These are phyloP conservation scores for Sebastes miniatus DNA, from an alignment of 2,797 vertebrate species.

Conservation along the genomic window DNA sequence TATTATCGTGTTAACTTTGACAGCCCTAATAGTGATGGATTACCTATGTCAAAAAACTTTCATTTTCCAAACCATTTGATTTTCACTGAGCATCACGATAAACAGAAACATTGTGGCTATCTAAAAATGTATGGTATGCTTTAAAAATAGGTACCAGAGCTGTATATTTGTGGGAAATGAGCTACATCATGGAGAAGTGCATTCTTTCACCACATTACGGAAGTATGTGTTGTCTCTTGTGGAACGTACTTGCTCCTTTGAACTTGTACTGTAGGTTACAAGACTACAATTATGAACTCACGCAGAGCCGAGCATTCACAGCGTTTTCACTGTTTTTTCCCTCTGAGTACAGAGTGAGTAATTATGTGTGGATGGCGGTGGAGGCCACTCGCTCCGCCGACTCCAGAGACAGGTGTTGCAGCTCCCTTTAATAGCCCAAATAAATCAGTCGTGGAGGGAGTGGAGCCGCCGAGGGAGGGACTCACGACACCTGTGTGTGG, in stretches of 20 bases:
- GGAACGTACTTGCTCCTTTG: neutral
- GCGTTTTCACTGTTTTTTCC: constrained; percentile 1
- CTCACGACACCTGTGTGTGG: neutral
- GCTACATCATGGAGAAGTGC: neutral
- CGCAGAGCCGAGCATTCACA: neutral
- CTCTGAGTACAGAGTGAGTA: constrained; percentile 8
- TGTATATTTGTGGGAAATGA: neutral
- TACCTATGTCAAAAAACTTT: too few relatives aligned
- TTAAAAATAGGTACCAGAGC: neutral
- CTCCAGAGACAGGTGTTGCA: constrained; percentile 49
- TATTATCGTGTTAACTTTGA: too few relatives aligned
- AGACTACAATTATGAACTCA: neutral
- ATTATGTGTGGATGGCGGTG: constrained; percentile 12
- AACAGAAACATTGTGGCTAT: neutral
- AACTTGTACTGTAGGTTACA: neutral
- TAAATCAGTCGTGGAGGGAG: constrained; percentile 52
- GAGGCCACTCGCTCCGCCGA: constrained; percentile 1
- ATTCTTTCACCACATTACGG: neutral
- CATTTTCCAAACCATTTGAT: neutral
- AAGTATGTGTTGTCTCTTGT: neutral
- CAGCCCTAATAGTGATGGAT: too few relatives aligned
- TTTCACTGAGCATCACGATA: neutral
- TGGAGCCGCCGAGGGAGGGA: constrained; percentile 11
- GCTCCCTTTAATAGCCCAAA: constrained; percentile 55
- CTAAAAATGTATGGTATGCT: neutral